These are phyloP conservation scores for Nannobrachium achirus DNA, from an alignment of 2,113 vertebrate genomes.

Conservation along the genomic window DNA sequence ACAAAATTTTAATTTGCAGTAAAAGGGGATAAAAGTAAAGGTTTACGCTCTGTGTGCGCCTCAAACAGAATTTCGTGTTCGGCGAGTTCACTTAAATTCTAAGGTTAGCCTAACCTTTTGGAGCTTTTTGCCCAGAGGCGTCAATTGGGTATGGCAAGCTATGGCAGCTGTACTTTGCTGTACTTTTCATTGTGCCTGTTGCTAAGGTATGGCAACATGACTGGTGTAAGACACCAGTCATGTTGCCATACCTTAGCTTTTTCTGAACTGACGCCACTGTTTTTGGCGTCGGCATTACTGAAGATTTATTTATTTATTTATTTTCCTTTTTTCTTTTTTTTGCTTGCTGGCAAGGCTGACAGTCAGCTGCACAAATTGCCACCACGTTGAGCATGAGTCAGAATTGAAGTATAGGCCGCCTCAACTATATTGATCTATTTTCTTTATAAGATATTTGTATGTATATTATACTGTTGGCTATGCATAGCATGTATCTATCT, in stretches of 20 bases:
- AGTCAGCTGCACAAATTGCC: constrained; percentile 50
- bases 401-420: constrained; percentile 26
- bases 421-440: constrained; percentile 6
- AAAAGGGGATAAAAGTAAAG: constrained; percentile 79
- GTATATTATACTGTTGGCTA: no score
- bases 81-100: constrained; percentile 47
- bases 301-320: constrained; percentile 12
- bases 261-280: no score
- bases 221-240: no score
- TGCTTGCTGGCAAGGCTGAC: constrained; percentile 36
- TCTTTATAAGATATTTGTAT: background rate
- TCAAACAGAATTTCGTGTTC: constrained; percentile 66
- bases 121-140: constrained; percentile 31
- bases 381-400: constrained; percentile 27
- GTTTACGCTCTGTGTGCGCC: constrained; percentile 71
- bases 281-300: constrained; percentile 32
- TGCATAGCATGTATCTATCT: no score
- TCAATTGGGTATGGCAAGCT: no score
- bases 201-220: no score
- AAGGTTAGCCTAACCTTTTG: constrained; percentile 52
- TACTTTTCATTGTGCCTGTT: no score
- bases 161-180: no score
- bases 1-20: constrained; percentile 85
- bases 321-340: constrained; percentile 18
- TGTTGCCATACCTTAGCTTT: no score